phyloP scores from a whole-genome alignment of 2,888 invertebrate genomes.

The Atrina japonica region DNA sequence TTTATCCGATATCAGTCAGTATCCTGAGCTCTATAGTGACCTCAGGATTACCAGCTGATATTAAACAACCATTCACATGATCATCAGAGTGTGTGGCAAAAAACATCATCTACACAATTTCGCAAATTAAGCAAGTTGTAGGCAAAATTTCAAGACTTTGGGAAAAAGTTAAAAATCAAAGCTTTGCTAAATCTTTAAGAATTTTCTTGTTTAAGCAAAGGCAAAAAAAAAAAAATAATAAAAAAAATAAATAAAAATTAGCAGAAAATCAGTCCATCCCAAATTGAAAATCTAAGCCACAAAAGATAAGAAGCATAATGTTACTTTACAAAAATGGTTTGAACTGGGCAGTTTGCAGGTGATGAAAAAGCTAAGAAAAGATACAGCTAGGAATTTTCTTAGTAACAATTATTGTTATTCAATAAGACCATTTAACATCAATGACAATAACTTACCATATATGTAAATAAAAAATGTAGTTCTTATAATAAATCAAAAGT shows the following conservation, averaged over 20 bases:
- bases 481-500: too few species aligned
- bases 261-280: constrained; percentile 29
- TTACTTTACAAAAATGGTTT: constrained; percentile 29
- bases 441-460: too few species aligned
- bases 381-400: constrained; percentile 2
- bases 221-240: constrained; percentile 16
- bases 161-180: constrained; percentile 6
- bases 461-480: too few species aligned
- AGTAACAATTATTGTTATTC: too few species aligned
- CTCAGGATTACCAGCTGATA: constrained; percentile 98
- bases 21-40: constrained; percentile 69
- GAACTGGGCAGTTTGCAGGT: constrained; percentile 49
- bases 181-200: constrained; percentile 17
- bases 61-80: constrained; percentile 85
- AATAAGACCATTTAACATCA: too few species aligned
- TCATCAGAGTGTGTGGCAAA: constrained; percentile 14
- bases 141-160: neutral
- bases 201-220: constrained; percentile 5
- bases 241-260: constrained; percentile 18
- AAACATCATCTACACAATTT: constrained; percentile 12
- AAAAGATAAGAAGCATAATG: constrained; percentile 35
- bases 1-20: constrained; percentile 76
- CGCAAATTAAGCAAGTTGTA: constrained; percentile 27
- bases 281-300: constrained; percentile 22
- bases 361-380: constrained; percentile 25